Conservation (phyloP, 2,797 vertebrate species). For the Darevskia mixta region DNA sequence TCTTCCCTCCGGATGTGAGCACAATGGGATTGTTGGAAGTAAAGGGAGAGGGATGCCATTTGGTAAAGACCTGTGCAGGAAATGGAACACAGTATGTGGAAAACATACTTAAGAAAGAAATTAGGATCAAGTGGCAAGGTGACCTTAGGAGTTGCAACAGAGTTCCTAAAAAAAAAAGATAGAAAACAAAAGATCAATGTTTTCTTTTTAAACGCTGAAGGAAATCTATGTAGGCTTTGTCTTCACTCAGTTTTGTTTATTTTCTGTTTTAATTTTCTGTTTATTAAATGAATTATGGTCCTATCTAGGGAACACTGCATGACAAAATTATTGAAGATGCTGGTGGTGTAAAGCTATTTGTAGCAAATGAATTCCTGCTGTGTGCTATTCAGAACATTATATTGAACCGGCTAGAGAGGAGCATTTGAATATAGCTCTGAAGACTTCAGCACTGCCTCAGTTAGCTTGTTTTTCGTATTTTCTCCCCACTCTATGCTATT, state of each 20-base stretch:
- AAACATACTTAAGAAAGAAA: slow-evolving; percentile 72
- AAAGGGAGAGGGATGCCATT: slow-evolving; percentile 39
- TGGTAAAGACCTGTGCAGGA: slow-evolving; percentile 46
- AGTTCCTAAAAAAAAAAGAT: slow-evolving; percentile 62
- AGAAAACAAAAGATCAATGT: slow-evolving; percentile 46
- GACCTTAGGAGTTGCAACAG: slow-evolving; percentile 78
- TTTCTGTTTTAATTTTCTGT: slow-evolving; percentile 74
- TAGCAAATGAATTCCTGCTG: slow-evolving; percentile 78
- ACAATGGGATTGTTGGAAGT: slow-evolving; percentile 49
- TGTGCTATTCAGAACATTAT: slow-evolving; percentile 74
- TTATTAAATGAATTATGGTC: slow-evolving; percentile 76
- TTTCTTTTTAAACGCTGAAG: slow-evolving; percentile 65
- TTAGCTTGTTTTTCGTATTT: slow-evolving; percentile 67
- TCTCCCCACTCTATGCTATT: slow-evolving; percentile 67
- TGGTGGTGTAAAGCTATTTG: slow-evolving; percentile 75
- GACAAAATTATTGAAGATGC: slow-evolving; percentile 76
- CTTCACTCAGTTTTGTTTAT: slow-evolving; percentile 55
- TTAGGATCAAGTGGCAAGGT: slow-evolving; percentile 78
- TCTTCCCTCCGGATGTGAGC: slow-evolving; percentile 57
- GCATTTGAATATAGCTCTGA: slow-evolving; percentile 67
- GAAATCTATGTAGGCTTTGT: slow-evolving; percentile 62
- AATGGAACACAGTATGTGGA: slow-evolving; percentile 54
- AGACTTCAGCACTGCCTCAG: slow-evolving; percentile 66
- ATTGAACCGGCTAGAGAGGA: slow-evolving; percentile 71
- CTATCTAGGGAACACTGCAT: slow-evolving; percentile 64